Evolutionary conservation across 2,888 invertebrate species (phyloP).

Genomic region (Melitaea athalia): DNA sequence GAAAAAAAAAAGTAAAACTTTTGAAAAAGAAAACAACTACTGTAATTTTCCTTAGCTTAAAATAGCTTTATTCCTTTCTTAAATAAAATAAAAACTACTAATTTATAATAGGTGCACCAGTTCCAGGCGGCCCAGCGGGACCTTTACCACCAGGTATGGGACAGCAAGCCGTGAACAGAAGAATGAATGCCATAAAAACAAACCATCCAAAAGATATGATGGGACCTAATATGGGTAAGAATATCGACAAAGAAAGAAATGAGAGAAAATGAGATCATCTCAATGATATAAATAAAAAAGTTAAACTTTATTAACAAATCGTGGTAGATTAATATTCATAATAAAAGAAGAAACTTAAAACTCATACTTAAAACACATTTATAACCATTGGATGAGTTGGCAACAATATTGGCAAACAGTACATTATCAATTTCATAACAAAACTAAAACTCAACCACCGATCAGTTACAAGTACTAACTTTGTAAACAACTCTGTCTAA

Average conservation of each 20-base stretch:
- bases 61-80: no score
- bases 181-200: conserved; percentile 94
- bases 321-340: background rate
- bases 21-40: no score
- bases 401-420: conserved; percentile 34
- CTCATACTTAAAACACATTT: conserved; percentile 3
- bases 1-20: no score
- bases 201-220: conserved; percentile 92
- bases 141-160: conserved; percentile 78
- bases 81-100: no score
- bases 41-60: no score
- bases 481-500: conserved; percentile 5
- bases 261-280: background rate
- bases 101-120: conserved; percentile 53
- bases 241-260: conserved; percentile 27
- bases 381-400: conserved; percentile 31
- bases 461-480: conserved; percentile 28
- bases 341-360: background rate
- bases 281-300: background rate
- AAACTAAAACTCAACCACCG: conserved; percentile 31
- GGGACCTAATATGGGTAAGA: conserved; percentile 90
- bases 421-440: conserved; percentile 31
- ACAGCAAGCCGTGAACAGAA: conserved; percentile 84
- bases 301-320: background rate
- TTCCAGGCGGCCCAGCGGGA: conserved; percentile 66